Conservation (phyloP, 2,113 vertebrate genomes). For the Cephalopholis sonnerati region DNA sequence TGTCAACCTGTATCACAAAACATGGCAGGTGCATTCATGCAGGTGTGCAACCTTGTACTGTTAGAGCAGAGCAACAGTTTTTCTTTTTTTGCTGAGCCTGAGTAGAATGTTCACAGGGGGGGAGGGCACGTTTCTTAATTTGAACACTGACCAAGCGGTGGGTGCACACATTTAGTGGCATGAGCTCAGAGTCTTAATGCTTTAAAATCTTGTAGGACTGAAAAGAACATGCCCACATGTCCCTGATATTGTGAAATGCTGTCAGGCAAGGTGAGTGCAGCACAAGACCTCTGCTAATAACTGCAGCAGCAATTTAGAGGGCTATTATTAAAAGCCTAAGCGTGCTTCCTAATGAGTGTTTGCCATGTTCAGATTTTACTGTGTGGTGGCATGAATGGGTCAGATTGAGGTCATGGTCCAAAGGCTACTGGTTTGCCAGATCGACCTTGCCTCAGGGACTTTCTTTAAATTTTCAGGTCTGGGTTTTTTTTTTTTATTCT, state of each 20-base stretch:
- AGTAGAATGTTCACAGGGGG: neutral
- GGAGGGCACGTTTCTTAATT: neutral
- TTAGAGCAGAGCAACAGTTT: neutral
- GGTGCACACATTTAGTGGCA: neutral
- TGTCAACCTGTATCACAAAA: conserved; percentile 28
- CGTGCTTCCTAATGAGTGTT: conserved; percentile 9
- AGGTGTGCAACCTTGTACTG: neutral
- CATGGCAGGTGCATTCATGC: conserved; percentile 13
- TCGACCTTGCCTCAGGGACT: conserved; percentile 9
- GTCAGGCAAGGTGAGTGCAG: conserved; percentile 24
- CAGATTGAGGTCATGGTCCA: conserved; percentile 27
- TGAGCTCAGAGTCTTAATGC: neutral
- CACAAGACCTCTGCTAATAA: conserved; percentile 9
- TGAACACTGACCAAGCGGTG: neutral
- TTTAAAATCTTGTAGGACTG: neutral
- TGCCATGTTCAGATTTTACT: conserved; percentile 19
- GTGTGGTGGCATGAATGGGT: conserved; percentile 19
- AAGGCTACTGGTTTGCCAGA: conserved; percentile 20
- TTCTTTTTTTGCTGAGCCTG: conserved; percentile 12
- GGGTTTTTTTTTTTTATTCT: conserved; percentile 26
- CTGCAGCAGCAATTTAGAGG: neutral
- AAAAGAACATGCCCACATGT: neutral
- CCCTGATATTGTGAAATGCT: conserved; percentile 17
- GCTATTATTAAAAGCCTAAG: conserved; percentile 15
- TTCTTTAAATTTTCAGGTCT: conserved; percentile 32